Evolutionary conservation across 2,113 vertebrate genomes (phyloP), one percentile per base, ranked within the genome.

Genomic region (Nycticorax nycticorax): DNA sequence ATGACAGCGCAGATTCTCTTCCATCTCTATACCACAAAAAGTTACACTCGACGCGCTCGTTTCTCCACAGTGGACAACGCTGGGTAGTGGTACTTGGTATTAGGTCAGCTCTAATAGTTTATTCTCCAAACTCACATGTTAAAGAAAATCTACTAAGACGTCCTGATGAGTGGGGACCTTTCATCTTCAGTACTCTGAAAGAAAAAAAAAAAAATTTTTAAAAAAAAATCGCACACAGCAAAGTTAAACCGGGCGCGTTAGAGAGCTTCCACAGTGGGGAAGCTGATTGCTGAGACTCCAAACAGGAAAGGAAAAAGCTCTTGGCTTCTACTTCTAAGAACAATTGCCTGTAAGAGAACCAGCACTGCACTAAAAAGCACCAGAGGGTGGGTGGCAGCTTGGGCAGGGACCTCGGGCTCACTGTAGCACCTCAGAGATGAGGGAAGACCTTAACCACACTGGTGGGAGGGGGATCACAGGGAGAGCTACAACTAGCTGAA

Each of bases 141-240:
- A 80, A 85, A 82, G 76, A 20, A 55, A 53, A 59, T 30, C 82
- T 94, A 81, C 95, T 98, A 98, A 72, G 97, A 96, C 0, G 98
- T 97, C 93, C 97, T 96, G 91, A 98, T 98, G 89, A 98, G 98
- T 1, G 98, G 97, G 19, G 98, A 98, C 84, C 98, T 97, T 95
- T 98, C 98, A 13, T 98, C 98, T 72, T 97, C 96, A 0, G 97
- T 98, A 62, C 97, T 94, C 98, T 98, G 96, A 21, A 90, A 97
- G 53, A 69, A 69, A 78, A 56, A 71, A 21, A 91, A 97, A 50
- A n/a, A n/a, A n/a, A n/a, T n/a, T n/a, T n/a, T n/a, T n/a, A n/a
- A 68, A 68, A 78, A 56, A 71, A 64, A 53, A 48, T 45, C 6
- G 33, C 17, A 37, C 60, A 76, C 27, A 57, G 68, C 23, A 6